phyloP scores from a whole-genome alignment of 2,888 invertebrate genomes.

The Patella pellucida region DNA sequence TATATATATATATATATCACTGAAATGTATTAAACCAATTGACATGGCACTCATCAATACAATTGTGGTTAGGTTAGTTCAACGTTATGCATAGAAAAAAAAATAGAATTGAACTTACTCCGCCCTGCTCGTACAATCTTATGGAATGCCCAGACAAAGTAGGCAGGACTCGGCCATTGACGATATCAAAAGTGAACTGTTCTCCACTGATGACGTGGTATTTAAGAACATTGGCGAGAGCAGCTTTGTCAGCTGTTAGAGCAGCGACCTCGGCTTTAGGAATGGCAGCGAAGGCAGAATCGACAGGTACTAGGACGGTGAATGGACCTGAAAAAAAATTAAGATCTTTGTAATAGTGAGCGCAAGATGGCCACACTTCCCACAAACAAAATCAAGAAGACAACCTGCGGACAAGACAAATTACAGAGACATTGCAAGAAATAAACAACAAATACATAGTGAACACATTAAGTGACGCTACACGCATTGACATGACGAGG shows the following conservation, averaged over 20 bases:
- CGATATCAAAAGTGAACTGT: slow-evolving; percentile 45
- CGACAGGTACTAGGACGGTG: slow-evolving; percentile 50
- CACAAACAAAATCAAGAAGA: too few relatives aligned
- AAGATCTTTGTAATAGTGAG: too few relatives aligned
- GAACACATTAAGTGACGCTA: slow-evolving; percentile 36
- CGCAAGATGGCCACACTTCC: background rate
- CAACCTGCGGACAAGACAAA: slow-evolving; percentile 29
- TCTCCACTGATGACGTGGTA: slow-evolving; percentile 52
- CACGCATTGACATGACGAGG: background rate
- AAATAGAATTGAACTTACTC: slow-evolving; percentile 23
- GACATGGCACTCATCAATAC: background rate
- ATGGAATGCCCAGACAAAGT: slow-evolving; percentile 45
- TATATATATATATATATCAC: too few relatives aligned
- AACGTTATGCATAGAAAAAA: background rate
- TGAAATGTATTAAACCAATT: background rate
- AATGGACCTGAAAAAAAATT: slow-evolving; percentile 43
- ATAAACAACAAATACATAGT: background rate
- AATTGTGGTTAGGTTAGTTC: too few relatives aligned
- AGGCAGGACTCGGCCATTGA: slow-evolving; percentile 33
- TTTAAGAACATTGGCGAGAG: slow-evolving; percentile 39
- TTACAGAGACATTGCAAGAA: too few relatives aligned
- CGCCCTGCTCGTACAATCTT: slow-evolving; percentile 39
- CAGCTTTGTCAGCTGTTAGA: slow-evolving; percentile 34
- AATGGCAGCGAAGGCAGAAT: slow-evolving; percentile 46
- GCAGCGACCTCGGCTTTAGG: slow-evolving; percentile 35